Base-by-base conservation (phyloP, 30 jellyfish, hydroid and myxozoan species). In the Chrysaora quinquecirrha region DNA sequence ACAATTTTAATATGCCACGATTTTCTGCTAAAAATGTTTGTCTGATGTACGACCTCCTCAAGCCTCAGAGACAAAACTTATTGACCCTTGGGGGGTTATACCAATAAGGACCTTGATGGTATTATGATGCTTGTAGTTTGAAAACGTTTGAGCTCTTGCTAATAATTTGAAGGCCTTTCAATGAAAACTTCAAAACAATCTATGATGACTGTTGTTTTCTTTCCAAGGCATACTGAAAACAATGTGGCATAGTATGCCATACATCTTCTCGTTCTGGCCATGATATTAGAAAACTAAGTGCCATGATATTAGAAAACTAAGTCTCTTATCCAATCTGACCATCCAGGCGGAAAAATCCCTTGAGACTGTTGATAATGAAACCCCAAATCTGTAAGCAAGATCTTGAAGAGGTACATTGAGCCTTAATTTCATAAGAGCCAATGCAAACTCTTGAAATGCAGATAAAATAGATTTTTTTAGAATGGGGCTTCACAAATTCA, bases 21-120 rank as follows among this genome's bases (percentile, higher is more conserved):
- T 43, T 9, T 9, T 43, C 58, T 6, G 58, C 16, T 43, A n/a
- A n/a, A 43, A 43, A 43, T 43, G 58, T 16, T 43, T 43, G 58
- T 43, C 58, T 43, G 58, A 43, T 43, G 58, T 43, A 43, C 58
- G 58, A 6, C 58, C 58, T 43, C 58, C 58, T 16, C 58, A 43
- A 6, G 58, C 58, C 58, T 43, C 58, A 16, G 58, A 43, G 16
- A 43, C 58, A 43, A 43, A 43, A 43, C 58, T 43, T 9, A 43
- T 43, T 43, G 58, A 43, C 16, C 58, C 58, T 16, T 43, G 58
- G 58, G 58, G 58, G 16, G n/a, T n/a, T n/a, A n/a, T n/a, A n/a
- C n/a, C n/a, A n/a, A n/a, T n/a, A n/a, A n/a, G n/a, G n/a, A n/a
- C n/a, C n/a, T n/a, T n/a, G n/a, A n/a, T n/a, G n/a, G n/a, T n/a